phyloP scores from a whole-genome alignment of 2,888 invertebrate species.

The Ophion obscuratus region DNA sequence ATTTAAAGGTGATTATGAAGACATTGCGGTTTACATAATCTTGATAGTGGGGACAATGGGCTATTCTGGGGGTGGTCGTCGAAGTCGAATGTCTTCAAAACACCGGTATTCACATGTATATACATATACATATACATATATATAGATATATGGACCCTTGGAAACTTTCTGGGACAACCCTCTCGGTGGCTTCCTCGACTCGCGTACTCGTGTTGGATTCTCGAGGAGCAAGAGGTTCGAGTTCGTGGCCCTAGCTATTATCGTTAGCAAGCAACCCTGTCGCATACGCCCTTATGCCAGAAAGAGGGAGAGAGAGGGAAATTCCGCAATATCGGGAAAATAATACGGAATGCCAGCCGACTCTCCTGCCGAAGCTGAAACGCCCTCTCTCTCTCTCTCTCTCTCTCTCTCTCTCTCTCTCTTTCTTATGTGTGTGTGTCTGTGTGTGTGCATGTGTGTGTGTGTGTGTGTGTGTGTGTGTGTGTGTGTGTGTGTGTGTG shows the following conservation, averaged over 20 bases:
- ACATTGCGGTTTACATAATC: too few relatives aligned
- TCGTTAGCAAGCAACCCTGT: conserved; percentile 63
- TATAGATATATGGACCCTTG: background rate
- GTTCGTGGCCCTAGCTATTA: conserved; percentile 57
- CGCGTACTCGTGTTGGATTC: conserved; percentile 44
- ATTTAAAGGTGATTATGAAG: too few relatives aligned
- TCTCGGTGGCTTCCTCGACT: conserved; percentile 22
- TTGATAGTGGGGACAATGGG: too few relatives aligned
- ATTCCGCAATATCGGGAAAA: conserved; percentile 51
- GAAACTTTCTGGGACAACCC: conserved; percentile 1
- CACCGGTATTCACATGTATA: too few relatives aligned
- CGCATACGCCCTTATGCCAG: conserved; percentile 23
- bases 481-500: too few relatives aligned
- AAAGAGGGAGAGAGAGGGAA: conserved; percentile 11
- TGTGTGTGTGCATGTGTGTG: too few relatives aligned
- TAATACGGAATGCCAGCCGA: conserved; percentile 56
- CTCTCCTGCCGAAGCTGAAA: conserved; percentile 23
- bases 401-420: too few relatives aligned
- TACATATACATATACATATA: conserved; percentile 18
- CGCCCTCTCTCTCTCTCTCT: background rate
- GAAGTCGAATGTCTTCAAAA: too few relatives aligned
- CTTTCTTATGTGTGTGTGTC: too few relatives aligned
- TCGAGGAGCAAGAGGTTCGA: conserved; percentile 12
- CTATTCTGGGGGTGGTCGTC: too few relatives aligned
- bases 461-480: too few relatives aligned